A percentile compares a stretch with the other conserved stretches of the same genome.
Conservation (phyloP, 2,113 vertebrate species). For the Uropsilus gracilis region DNA sequence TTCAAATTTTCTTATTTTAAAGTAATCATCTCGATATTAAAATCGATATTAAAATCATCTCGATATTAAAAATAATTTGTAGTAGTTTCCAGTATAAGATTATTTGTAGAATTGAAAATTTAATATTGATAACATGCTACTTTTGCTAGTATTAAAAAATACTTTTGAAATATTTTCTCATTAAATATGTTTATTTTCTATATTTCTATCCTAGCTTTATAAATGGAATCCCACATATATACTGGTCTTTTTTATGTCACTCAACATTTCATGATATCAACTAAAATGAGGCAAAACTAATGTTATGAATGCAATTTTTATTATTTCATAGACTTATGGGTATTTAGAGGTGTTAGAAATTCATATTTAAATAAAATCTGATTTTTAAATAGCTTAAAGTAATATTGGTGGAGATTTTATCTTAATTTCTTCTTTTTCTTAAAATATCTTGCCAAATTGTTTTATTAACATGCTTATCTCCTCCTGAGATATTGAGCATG, state of each 20-base stretch:
- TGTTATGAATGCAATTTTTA: neutral
- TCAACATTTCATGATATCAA: neutral
- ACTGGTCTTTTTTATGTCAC: neutral
- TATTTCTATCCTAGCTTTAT: neutral
- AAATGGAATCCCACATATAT: neutral
- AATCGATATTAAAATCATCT: neutral
- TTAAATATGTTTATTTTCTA: neutral
- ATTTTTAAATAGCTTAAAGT: neutral
- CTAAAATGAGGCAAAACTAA: neutral
- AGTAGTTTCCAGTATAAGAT: neutral
- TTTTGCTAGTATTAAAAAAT: too few relatives aligned
- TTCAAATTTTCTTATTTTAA: neutral
- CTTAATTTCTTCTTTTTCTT: neutral
- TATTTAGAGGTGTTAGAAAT: neutral
- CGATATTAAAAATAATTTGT: neutral
- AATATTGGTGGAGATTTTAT: neutral
- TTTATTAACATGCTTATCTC: neutral
- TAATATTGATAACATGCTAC: too few relatives aligned
- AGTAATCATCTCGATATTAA: neutral
- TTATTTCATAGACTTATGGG: neutral
- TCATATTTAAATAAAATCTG: neutral
- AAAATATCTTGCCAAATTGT: constrained; percentile 12
- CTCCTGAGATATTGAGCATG: constrained; percentile 30
- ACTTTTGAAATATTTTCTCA: neutral
- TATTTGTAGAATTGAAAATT: neutral